These are phyloP conservation scores for Lepilemur septentrionalis DNA, from an alignment of 2,797 vertebrate species.

Conservation along the genomic window DNA sequence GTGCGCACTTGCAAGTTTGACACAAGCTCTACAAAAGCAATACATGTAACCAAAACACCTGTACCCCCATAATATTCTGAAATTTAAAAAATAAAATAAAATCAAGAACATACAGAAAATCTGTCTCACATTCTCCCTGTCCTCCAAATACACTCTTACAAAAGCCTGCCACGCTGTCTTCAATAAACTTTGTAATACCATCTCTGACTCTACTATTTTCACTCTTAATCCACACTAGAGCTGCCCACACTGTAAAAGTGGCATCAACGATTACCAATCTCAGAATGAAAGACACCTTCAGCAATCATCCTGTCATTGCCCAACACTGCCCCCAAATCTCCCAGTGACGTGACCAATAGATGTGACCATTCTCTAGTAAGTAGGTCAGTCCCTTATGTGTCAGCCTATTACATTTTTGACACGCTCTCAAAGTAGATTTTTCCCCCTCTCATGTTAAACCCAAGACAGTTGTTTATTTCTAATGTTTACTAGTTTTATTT, in stretches of 20 bases:
- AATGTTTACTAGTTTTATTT: not conserved
- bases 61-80: no score
- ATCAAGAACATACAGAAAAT: not conserved
- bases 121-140: not conserved
- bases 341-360: not conserved
- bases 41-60: no score
- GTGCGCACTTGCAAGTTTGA: no score
- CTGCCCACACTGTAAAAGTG: not conserved
- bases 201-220: not conserved
- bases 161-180: not conserved
- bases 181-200: not conserved
- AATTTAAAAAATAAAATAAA: not conserved
- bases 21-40: no score
- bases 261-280: not conserved
- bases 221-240: not conserved
- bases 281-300: not conserved
- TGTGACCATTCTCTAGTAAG: not conserved
- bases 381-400: not conserved
- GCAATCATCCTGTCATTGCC: not conserved
- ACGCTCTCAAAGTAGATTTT: not conserved
- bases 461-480: not conserved
- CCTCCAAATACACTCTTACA: not conserved
- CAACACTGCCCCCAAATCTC: rapidly evolving
- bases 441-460: not conserved
- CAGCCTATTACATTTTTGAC: not conserved